A percentile compares a stretch with the other conserved stretches of the same genome.
Evolutionary conservation across 1,140 invertebrate genomes (phyloP).

Genomic region (Drosophila ambigua): DNA sequence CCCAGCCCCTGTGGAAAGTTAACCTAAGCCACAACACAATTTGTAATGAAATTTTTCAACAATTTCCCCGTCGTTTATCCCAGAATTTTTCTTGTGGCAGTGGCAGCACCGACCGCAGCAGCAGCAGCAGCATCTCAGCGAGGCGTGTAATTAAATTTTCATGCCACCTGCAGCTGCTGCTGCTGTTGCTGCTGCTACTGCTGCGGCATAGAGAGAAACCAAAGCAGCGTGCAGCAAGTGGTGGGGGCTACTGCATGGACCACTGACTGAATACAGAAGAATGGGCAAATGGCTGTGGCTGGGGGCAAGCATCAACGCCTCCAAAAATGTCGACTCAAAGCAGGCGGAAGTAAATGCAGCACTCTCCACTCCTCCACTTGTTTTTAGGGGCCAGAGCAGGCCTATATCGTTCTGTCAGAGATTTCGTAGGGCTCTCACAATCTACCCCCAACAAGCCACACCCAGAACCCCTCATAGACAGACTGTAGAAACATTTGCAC

Average conservation of each 20-base stretch:
- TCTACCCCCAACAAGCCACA: no score
- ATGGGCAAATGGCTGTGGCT: constrained; percentile 34
- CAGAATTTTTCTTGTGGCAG: neutral
- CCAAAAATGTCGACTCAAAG: constrained; percentile 36
- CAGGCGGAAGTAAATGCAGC: constrained; percentile 54
- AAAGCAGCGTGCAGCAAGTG: neutral
- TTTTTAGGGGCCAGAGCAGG: neutral
- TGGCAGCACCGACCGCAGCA: neutral
- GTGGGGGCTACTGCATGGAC: constrained; percentile 8
- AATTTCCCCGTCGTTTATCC: no score
- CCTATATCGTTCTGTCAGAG: no score
- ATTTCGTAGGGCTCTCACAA: no score
- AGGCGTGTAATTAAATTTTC: constrained; percentile 62
- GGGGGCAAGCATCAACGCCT: constrained; percentile 47
- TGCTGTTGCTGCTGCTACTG: constrained; percentile 1
- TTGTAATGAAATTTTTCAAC: no score
- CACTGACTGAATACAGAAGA: constrained; percentile 8
- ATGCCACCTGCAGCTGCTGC: constrained; percentile 38
- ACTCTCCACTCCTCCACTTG: neutral
- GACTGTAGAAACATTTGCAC: no score
- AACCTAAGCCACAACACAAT: no score
- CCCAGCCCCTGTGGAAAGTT: no score
- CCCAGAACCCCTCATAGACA: no score
- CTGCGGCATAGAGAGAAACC: neutral
- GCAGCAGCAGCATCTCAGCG: constrained; percentile 30